Conservation (phyloP, 2,888 invertebrate species). For the Acleris laterana region DNA sequence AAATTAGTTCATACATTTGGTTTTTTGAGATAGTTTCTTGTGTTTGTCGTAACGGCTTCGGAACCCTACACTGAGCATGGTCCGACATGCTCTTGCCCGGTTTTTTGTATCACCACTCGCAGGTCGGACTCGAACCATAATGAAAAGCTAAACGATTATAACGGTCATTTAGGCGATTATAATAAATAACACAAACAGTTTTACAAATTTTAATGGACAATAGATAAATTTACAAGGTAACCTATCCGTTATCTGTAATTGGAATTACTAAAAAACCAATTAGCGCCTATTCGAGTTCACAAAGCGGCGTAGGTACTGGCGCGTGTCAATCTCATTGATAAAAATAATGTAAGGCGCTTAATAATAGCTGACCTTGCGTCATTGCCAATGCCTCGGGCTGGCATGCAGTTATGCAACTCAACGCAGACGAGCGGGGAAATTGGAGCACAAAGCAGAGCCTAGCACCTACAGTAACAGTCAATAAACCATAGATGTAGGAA, state of each 20-base stretch:
- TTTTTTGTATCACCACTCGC: too few species aligned
- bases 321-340: slow-evolving; percentile 77
- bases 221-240: slow-evolving; percentile 5
- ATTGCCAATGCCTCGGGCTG: slow-evolving; percentile 53
- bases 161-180: too few species aligned
- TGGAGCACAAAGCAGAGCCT: slow-evolving; percentile 14
- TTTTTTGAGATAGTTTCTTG: too few species aligned
- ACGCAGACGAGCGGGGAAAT: slow-evolving; percentile 21
- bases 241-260: slow-evolving; percentile 23
- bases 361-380: slow-evolving; percentile 66
- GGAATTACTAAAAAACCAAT: slow-evolving; percentile 33
- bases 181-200: too few species aligned
- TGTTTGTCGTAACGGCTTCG: too few species aligned
- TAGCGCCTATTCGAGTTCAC: slow-evolving; percentile 50
- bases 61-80: too few species aligned
- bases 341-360: slow-evolving; percentile 62
- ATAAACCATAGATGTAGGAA: too few species aligned
- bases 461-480: too few species aligned
- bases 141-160: too few species aligned
- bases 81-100: too few species aligned
- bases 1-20: too few species aligned
- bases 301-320: slow-evolving; percentile 48
- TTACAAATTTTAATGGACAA: not conserved
- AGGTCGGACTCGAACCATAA: too few species aligned
- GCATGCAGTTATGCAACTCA: slow-evolving; percentile 34